Percentiles rank a stretch among this genome's conserved stretches.
These are phyloP conservation scores for Echinometra lucunter DNA, from an alignment of 53 echinoderm and acorn worm genomes.

Conservation along the genomic window DNA sequence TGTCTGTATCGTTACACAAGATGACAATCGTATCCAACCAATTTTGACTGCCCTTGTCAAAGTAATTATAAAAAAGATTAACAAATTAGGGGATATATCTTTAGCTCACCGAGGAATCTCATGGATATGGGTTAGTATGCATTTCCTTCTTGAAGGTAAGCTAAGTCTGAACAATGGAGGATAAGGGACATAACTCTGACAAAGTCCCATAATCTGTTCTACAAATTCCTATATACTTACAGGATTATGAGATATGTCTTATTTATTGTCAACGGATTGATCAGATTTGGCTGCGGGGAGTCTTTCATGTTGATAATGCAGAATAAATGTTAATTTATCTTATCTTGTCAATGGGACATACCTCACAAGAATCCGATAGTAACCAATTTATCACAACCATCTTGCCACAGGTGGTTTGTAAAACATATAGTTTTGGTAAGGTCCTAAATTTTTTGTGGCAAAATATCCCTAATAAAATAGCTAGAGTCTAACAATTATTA, in stretches of 20 bases:
- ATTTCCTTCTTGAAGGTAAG: neutral
- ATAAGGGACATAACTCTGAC: neutral
- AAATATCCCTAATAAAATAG: too few species aligned
- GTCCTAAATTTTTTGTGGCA: neutral
- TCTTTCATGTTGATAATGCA: neutral
- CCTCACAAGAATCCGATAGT: neutral
- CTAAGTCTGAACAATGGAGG: neutral
- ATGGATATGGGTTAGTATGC: neutral
- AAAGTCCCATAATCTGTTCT: neutral
- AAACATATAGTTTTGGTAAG: neutral
- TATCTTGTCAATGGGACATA: neutral
- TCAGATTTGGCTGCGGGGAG: neutral
- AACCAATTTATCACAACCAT: neutral
- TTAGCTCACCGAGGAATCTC: neutral
- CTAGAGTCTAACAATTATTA: too few species aligned
- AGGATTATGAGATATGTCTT: neutral
- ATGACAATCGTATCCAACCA: neutral
- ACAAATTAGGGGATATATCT: neutral
- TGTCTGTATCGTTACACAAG: neutral
- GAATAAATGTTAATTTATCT: constrained; percentile 27
- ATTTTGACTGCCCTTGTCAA: neutral
- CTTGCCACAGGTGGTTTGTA: neutral
- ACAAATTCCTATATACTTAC: neutral
- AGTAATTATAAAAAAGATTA: neutral
- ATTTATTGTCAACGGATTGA: constrained; percentile 31